These are phyloP conservation scores for Peromyscus eremicus DNA, from an alignment of 2,797 vertebrate genomes.

Conservation along the genomic window DNA sequence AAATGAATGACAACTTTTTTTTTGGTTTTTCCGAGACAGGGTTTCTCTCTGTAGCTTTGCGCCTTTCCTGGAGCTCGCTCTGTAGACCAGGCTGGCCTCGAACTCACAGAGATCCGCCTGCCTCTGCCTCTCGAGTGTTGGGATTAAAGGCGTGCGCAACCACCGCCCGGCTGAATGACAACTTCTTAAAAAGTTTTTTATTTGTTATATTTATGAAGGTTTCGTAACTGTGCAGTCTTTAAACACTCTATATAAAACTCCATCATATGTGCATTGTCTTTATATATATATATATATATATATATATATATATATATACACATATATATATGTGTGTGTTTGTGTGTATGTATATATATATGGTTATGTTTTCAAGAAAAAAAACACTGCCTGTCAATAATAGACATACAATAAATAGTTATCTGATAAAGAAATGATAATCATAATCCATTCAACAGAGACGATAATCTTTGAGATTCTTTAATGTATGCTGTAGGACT, in stretches of 20 bases:
- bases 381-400: not conserved
- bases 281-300: not conserved
- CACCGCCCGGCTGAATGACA: too few relatives aligned
- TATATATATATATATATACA: not conserved
- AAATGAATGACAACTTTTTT: not conserved
- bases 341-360: too few relatives aligned
- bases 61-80: too few relatives aligned
- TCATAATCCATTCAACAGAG: too few relatives aligned
- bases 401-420: not conserved
- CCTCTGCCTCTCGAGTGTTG: too few relatives aligned
- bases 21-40: too few relatives aligned
- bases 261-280: not conserved
- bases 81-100: too few relatives aligned
- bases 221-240: not conserved
- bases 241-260: not conserved
- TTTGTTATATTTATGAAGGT: not conserved
- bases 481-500: not conserved
- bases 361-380: not conserved
- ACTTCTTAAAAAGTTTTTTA: not conserved
- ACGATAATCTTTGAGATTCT: not conserved
- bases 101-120: too few relatives aligned
- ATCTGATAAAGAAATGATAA: not conserved
- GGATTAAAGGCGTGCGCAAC: too few relatives aligned
- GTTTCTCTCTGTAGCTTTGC: too few relatives aligned
- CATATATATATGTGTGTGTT: too few relatives aligned